Percentiles rank a stretch among this genome's conserved stretches.
Evolutionary conservation across 2,888 invertebrate species (phyloP).

Genomic region (Macaria liturata): DNA sequence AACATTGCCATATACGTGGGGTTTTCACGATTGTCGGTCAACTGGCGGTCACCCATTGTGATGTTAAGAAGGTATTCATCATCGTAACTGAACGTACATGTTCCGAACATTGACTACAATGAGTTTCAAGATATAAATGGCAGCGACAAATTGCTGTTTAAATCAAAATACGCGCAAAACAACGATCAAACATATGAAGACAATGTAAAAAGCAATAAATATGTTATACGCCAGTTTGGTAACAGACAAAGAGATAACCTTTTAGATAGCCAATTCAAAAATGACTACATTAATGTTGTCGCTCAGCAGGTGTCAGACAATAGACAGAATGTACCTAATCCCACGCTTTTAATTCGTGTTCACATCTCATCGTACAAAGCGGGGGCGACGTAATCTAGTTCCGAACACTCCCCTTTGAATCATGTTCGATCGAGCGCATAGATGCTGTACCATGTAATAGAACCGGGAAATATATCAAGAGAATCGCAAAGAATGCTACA

Average conservation of each 20-base stretch:
- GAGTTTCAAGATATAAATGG: constrained; percentile 41
- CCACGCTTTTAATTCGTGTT: constrained; percentile 54
- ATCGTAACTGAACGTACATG: constrained; percentile 54
- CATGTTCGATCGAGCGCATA: constrained; percentile 24
- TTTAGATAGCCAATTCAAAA: constrained; percentile 43
- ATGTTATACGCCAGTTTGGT: constrained; percentile 20
- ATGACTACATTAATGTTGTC: constrained; percentile 36
- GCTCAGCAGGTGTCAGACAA: constrained; percentile 50
- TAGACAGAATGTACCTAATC: constrained; percentile 45
- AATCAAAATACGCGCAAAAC: constrained; percentile 35
- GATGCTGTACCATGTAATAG: constrained; percentile 13
- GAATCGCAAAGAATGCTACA: constrained; percentile 19
- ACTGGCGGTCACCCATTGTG: constrained; percentile 60
- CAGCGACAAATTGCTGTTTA: constrained; percentile 45
- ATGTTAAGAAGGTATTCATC: constrained; percentile 66
- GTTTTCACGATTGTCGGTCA: constrained; percentile 51
- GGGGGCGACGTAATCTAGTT: constrained; percentile 51
- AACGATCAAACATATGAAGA: constrained; percentile 31
- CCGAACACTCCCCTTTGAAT: constrained; percentile 44
- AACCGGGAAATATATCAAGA: constrained; percentile 18
- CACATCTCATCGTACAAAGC: constrained; percentile 44
- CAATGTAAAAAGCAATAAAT: constrained; percentile 28
- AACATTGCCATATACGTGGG: constrained; percentile 60
- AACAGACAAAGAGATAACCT: constrained; percentile 48
- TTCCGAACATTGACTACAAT: constrained; percentile 35